Base-by-base conservation (phyloP, 2,888 invertebrate species). In the Peribatodes rhomboidaria region DNA sequence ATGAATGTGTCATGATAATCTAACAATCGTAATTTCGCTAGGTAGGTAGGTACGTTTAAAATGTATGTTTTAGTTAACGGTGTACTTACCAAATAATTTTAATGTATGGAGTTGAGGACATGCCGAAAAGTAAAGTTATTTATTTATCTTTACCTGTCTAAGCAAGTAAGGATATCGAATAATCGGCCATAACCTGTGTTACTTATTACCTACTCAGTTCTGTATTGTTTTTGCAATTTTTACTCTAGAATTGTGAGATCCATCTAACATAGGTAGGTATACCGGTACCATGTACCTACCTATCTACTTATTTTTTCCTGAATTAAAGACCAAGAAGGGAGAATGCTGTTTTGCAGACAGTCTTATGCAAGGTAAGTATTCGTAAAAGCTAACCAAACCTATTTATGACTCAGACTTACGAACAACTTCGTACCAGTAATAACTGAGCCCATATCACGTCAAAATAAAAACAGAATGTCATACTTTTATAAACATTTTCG, bases 381-480 rank as follows among this genome's bases (percentile, higher is more conserved):
- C n/a, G n/a, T n/a, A n/a, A n/a, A n/a, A n/a, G n/a, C n/a, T n/a
- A n/a, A n/a, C n/a, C n/a, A 27, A 1, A 42, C 16, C 35, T 37
- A 37, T 42, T 42, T 3, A 33, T 13, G 16, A 49, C 0, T 46
- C n/a, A n/a, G 33, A n/a, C 9, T 16, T 49, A 11, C 11, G 35
- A 9, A 37, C 35, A 50, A 18, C 18, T 13, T 14, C 35, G 50
- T n/a, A 8, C n/a, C 18, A 18, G 20, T 14, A 18, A 35, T 31
- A 14, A 10, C 2, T 4, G 22, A 39, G 0, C 35, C 35, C 18
- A 8, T 50, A 50, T 50, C 35, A 50, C 50, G 11, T 35, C 8
- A 35, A 50, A 50, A 50, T 35, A 50, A 50, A 50, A 50, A 18
- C 35, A 50, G 13, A 50, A 20, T 50, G 42, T 27, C 16, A 42